Conservation (phyloP, 92 coral and sea anemone species). For the Epizoanthus fatuus region DNA sequence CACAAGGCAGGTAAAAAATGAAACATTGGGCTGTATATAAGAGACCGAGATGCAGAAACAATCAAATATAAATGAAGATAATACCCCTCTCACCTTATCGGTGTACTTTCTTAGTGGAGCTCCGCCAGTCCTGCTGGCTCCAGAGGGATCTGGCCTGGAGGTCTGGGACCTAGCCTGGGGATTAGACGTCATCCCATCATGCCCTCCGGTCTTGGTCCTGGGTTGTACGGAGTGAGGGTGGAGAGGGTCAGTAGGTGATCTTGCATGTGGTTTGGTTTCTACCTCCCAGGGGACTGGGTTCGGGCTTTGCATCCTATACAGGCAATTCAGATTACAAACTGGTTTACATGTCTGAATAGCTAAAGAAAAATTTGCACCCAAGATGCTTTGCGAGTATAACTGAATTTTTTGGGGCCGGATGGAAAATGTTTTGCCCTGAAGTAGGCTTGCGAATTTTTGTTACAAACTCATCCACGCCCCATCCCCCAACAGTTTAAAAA, state of each 20-base stretch:
- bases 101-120: conserved; percentile 81
- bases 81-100: conserved; percentile 57
- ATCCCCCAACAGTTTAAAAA: too few relatives aligned
- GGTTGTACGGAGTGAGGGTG: conserved; percentile 96
- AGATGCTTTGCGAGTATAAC: too few relatives aligned
- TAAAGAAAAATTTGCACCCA: not conserved
- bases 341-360: not conserved
- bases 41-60: too few relatives aligned
- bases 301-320: conserved; percentile 71
- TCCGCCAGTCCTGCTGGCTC: conserved; percentile 85
- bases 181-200: conserved; percentile 92
- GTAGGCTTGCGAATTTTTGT: too few relatives aligned
- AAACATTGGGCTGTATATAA: too few relatives aligned
- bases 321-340: not conserved
- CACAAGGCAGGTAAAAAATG: too few relatives aligned
- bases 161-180: conserved; percentile 98
- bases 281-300: conserved; percentile 82
- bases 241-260: conserved; percentile 91
- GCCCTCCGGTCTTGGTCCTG: conserved; percentile 93
- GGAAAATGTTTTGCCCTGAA: too few relatives aligned
- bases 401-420: too few relatives aligned
- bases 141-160: conserved; percentile 88
- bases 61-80: too few relatives aligned
- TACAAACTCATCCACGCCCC: too few relatives aligned
- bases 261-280: conserved; percentile 91